phyloP scores from a whole-genome alignment of 2,113 vertebrate species.

The Semicossyphus pulcher region DNA sequence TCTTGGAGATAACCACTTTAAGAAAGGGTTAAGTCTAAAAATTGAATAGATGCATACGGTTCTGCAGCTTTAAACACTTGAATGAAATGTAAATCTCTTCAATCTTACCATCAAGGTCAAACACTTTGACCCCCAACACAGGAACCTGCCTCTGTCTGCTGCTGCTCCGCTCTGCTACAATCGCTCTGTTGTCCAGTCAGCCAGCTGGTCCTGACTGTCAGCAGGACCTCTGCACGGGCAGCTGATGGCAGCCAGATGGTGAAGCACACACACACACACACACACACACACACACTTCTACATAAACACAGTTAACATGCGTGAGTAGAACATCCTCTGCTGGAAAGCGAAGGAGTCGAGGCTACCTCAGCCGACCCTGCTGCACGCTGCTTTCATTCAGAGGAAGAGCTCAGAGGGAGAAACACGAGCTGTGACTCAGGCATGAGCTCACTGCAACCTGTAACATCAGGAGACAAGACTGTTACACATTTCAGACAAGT shows the following conservation, averaged over 20 bases:
- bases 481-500: slow-evolving; percentile 25
- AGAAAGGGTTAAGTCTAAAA: too few species aligned
- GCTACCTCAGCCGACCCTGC: slow-evolving; percentile 66
- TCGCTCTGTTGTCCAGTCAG: slow-evolving; percentile 52
- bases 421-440: slow-evolving; percentile 37
- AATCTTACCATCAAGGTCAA: background rate
- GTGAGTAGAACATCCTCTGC: slow-evolving; percentile 41
- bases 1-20: too few species aligned
- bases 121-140: slow-evolving; percentile 31
- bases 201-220: slow-evolving; percentile 74
- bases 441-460: slow-evolving; percentile 41
- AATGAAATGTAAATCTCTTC: background rate
- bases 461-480: slow-evolving; percentile 33
- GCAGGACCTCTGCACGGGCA: slow-evolving; percentile 30
- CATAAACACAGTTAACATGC: slow-evolving; percentile 30
- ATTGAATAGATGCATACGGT: too few species aligned
- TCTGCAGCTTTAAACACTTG: too few species aligned
- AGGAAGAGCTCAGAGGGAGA: slow-evolving; percentile 53
- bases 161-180: slow-evolving; percentile 51
- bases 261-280: slow-evolving; percentile 21
- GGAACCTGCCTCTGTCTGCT: slow-evolving; percentile 35
- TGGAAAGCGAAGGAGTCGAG: slow-evolving; percentile 12
- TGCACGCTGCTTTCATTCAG: slow-evolving; percentile 51
- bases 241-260: slow-evolving; percentile 71
- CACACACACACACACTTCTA: slow-evolving; percentile 24